These are phyloP conservation scores for Pseudococcus longispinus DNA, from an alignment of 2,888 invertebrate species.

Conservation along the genomic window DNA sequence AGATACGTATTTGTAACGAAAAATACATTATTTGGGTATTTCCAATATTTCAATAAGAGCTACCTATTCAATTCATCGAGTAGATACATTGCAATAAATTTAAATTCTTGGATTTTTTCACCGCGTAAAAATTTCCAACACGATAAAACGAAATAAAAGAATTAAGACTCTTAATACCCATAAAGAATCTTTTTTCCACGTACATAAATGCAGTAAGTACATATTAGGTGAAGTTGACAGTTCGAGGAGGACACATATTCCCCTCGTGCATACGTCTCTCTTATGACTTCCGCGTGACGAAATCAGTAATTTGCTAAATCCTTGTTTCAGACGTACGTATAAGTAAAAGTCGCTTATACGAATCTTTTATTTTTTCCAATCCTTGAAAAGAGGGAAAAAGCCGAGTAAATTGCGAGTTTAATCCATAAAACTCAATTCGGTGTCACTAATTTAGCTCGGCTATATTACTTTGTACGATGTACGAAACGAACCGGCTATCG, in stretches of 20 bases:
- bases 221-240: neutral
- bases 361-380: neutral
- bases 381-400: conserved; percentile 7
- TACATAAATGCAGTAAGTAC: too few species aligned
- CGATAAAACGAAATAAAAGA: too few species aligned
- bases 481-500: neutral
- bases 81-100: too few species aligned
- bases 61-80: too few species aligned
- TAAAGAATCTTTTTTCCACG: neutral
- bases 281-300: neutral
- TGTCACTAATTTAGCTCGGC: conserved; percentile 30
- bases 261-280: neutral
- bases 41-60: too few species aligned
- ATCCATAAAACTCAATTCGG: conserved; percentile 43
- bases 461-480: neutral
- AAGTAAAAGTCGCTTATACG: neutral
- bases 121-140: too few species aligned
- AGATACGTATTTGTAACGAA: too few species aligned
- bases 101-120: too few species aligned
- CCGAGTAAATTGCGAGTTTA: conserved; percentile 14
- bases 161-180: too few species aligned
- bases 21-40: too few species aligned
- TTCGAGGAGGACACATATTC: neutral
- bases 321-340: neutral
- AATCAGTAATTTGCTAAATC: conserved; percentile 11